Evolutionary conservation across 2,113 vertebrate species (phyloP).

Genomic region (Pollimyrus isidori): DNA sequence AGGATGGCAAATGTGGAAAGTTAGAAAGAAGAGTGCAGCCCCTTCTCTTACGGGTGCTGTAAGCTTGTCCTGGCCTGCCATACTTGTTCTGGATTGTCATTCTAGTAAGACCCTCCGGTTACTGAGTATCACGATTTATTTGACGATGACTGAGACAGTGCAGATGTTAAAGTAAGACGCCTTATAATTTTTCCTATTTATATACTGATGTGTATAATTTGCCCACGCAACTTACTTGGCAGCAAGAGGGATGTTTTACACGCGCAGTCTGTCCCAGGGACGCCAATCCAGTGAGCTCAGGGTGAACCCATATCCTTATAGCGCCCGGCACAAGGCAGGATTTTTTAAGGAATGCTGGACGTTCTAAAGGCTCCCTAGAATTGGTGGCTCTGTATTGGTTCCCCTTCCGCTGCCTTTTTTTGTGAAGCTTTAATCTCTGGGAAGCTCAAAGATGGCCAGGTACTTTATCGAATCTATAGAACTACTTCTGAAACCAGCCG

Average conservation of each 20-base stretch:
- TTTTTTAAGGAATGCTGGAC: not conserved
- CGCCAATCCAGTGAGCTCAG: not conserved
- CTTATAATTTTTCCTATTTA: not conserved
- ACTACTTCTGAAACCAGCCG: no score
- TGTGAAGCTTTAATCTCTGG: not conserved
- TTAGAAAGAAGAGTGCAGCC: not conserved
- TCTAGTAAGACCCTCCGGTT: not conserved
- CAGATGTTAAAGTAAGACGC: not conserved
- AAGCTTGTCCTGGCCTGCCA: not conserved
- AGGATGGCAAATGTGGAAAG: not conserved
- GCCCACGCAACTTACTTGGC: not conserved
- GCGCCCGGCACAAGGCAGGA: not conserved
- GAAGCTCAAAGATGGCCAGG: not conserved
- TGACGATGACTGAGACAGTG: not conserved
- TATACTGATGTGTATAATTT: not conserved
- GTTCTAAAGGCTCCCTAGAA: not conserved
- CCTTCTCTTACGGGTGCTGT: not conserved
- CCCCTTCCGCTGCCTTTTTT: not conserved
- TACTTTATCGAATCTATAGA: not conserved
- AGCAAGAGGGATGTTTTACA: not conserved
- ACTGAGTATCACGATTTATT: not conserved
- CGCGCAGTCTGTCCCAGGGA: not conserved
- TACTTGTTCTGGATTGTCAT: not conserved
- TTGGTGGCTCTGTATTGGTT: not conserved
- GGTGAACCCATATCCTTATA: not conserved